These are phyloP conservation scores for Poeciliopsis turneri DNA, from an alignment of 2,797 vertebrate species.

Conservation along the genomic window DNA sequence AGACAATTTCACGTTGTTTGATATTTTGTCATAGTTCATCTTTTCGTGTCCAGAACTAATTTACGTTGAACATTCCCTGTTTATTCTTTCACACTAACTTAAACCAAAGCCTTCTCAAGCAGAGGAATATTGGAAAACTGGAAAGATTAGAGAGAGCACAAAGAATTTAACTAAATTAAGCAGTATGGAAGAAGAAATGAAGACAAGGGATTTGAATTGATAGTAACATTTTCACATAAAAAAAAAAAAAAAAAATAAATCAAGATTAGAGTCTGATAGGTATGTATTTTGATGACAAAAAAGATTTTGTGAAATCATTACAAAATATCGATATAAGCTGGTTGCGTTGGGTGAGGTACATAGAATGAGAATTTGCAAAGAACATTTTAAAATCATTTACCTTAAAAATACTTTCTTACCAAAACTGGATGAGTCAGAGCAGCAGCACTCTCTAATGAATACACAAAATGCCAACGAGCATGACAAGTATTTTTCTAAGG, in stretches of 20 bases:
- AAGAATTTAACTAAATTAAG: background rate
- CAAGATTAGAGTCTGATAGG: too few species aligned
- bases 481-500: background rate
- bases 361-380: background rate
- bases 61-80: background rate
- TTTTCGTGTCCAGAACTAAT: background rate
- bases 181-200: background rate
- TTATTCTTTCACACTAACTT: background rate
- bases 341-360: background rate
- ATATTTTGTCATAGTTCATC: background rate
- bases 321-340: background rate
- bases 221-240: background rate
- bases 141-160: background rate
- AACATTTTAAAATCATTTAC: background rate
- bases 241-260: background rate
- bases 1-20: background rate
- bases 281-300: background rate
- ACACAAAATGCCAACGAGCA: background rate
- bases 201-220: background rate
- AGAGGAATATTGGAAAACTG: background rate
- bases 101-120: background rate
- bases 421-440: background rate
- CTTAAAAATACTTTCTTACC: background rate
- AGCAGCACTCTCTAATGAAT: background rate
- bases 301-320: background rate